Percentiles rank a stretch among this genome's conserved stretches.
Conservation (phyloP, 2,888 invertebrate genomes). For the Ryuthela nishihirai region DNA sequence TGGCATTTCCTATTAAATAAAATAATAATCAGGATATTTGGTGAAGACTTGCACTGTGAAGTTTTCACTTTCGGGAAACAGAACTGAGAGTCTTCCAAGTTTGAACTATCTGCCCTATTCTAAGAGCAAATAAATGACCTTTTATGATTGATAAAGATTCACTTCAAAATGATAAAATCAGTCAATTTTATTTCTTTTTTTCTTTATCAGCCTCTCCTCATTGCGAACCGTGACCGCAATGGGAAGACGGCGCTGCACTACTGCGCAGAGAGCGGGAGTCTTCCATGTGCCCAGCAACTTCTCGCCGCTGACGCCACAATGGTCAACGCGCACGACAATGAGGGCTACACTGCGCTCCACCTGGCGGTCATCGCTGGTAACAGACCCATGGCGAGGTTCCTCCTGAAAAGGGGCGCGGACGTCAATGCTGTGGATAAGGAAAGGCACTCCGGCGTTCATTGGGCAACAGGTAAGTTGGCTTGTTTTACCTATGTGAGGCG, state of each 20-base stretch:
- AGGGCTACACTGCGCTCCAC: slow-evolving; percentile 92
- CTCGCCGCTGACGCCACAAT: slow-evolving; percentile 74
- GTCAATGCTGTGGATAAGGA: slow-evolving; percentile 81
- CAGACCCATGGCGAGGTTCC: slow-evolving; percentile 47
- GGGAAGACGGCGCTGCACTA: slow-evolving; percentile 89
- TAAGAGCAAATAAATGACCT: no score
- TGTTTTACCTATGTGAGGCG: no score
- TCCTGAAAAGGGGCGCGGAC: slow-evolving; percentile 52
- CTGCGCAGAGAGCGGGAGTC: slow-evolving; percentile 67
- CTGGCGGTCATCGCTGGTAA: slow-evolving; percentile 87
- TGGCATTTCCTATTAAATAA: no score
- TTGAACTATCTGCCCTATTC: no score
- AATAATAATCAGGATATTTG: no score
- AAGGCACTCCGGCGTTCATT: slow-evolving; percentile 92
- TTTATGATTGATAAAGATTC: no score
- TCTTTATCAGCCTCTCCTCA: slow-evolving; percentile 51
- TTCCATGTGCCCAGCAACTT: slow-evolving; percentile 66
- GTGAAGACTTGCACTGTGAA: no score
- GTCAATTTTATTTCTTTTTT: no score
- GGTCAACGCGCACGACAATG: slow-evolving; percentile 78
- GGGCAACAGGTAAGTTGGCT: slow-evolving; percentile 83
- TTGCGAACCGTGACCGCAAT: slow-evolving; percentile 71
- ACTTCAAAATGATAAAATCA: no score
- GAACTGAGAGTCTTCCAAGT: no score
- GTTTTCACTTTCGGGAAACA: no score